phyloP scores from a whole-genome alignment of 2,888 invertebrate species.

The Cephus spinipes region DNA sequence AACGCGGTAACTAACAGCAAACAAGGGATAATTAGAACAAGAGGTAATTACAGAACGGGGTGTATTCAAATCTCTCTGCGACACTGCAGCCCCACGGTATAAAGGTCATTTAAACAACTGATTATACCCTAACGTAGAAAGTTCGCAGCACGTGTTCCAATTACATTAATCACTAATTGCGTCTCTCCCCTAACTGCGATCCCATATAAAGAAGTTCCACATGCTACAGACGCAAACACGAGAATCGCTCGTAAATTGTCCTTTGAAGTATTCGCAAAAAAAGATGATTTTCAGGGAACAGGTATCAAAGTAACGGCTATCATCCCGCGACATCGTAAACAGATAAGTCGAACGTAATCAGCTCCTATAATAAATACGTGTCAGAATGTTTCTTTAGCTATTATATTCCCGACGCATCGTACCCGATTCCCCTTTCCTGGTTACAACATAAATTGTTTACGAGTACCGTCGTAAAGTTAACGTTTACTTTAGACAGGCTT shows the following conservation, averaged over 20 bases:
- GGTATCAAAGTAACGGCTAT: background rate
- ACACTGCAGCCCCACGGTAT: conserved; percentile 24
- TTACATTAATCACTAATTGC: conserved; percentile 36
- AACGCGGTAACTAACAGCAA: conserved; percentile 45
- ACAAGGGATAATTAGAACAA: conserved; percentile 26
- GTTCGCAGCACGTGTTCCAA: conserved; percentile 27
- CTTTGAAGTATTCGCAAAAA: background rate
- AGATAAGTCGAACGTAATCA: background rate
- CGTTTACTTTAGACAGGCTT: background rate
- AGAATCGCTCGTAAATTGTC: background rate
- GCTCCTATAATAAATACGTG: background rate
- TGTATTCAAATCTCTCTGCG: conserved; percentile 44
- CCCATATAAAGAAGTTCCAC: background rate
- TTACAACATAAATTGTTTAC: background rate
- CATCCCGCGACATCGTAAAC: background rate
- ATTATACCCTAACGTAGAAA: conserved; percentile 25
- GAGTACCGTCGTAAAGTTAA: background rate
- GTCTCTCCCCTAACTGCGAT: background rate
- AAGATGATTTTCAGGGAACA: background rate
- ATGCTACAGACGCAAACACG: background rate
- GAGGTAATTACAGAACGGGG: conserved; percentile 38
- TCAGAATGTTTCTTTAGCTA: background rate
- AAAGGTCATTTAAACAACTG: conserved; percentile 26
- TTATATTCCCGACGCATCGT: background rate
- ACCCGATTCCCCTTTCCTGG: background rate